A percentile compares a stretch with the other conserved stretches of the same genome.
These are phyloP conservation scores for Eriosoma lanigerum DNA, from an alignment of 1,140 invertebrate genomes.

Conservation along the genomic window DNA sequence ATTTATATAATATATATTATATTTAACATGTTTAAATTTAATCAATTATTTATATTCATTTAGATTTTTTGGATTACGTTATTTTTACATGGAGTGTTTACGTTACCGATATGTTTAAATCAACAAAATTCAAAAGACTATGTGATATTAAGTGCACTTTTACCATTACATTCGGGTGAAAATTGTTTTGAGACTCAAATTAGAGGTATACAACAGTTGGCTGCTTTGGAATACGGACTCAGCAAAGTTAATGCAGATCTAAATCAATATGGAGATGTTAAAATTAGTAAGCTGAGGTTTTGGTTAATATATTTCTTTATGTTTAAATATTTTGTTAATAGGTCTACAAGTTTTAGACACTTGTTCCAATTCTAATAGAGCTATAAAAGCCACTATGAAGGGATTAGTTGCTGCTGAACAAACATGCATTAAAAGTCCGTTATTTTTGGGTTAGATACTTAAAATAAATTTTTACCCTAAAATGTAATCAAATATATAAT, in stretches of 20 bases:
- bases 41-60: neutral
- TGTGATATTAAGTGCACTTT: constrained; percentile 44
- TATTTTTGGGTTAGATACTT: constrained; percentile 57
- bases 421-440: constrained; percentile 59
- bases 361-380: constrained; percentile 58
- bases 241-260: constrained; percentile 48
- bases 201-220: constrained; percentile 52
- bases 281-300: constrained; percentile 32
- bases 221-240: constrained; percentile 47
- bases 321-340: constrained; percentile 50
- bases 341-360: constrained; percentile 59
- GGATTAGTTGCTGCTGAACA: constrained; percentile 58
- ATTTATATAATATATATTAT: neutral
- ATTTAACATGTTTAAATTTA: neutral
- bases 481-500: neutral
- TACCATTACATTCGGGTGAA: constrained; percentile 47
- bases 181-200: constrained; percentile 45
- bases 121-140: constrained; percentile 30
- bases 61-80: constrained; percentile 22
- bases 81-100: neutral
- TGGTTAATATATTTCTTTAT: neutral
- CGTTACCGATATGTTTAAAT: constrained; percentile 17
- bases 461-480: neutral
- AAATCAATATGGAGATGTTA: neutral
- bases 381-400: constrained; percentile 59